Evolutionary conservation across 2,888 invertebrate genomes (phyloP).

Genomic region (Pyralis farinalis): DNA sequence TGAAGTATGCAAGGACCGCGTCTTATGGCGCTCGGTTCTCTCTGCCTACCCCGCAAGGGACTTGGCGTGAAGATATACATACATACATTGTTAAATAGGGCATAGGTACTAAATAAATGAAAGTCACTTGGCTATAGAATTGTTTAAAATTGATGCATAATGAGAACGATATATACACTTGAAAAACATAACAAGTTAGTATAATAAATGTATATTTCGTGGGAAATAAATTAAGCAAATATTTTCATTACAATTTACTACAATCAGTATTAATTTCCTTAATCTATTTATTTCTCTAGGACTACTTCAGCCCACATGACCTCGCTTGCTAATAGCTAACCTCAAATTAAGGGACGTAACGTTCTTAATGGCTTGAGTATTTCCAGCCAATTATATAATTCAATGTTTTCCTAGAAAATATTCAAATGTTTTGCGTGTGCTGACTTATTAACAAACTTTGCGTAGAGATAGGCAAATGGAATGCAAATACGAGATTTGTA

Average conservation of each 20-base stretch:
- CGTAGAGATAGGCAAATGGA: conserved; percentile 33
- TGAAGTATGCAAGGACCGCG: no score
- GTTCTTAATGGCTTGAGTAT: conserved; percentile 20
- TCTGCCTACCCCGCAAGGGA: no score
- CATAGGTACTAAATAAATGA: no score
- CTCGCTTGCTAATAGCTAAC: conserved; percentile 1
- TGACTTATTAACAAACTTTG: conserved; percentile 21
- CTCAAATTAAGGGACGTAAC: not conserved
- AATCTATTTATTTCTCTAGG: not conserved
- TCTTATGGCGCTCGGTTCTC: no score
- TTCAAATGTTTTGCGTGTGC: conserved; percentile 46
- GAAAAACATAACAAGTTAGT: no score
- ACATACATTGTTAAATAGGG: no score
- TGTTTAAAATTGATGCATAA: no score
- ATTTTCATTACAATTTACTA: not conserved
- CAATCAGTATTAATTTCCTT: not conserved
- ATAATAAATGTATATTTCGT: no score
- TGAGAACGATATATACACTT: no score
- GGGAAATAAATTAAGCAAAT: no score
- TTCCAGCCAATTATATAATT: conserved; percentile 34
- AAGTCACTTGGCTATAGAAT: no score
- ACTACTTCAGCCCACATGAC: not conserved
- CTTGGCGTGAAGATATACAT: no score
- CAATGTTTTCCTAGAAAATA: conserved; percentile 41
- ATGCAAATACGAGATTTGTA: conserved; percentile 17